These are phyloP conservation scores for Pilophorus perplexus DNA, from an alignment of 2,888 invertebrate genomes.

Conservation along the genomic window DNA sequence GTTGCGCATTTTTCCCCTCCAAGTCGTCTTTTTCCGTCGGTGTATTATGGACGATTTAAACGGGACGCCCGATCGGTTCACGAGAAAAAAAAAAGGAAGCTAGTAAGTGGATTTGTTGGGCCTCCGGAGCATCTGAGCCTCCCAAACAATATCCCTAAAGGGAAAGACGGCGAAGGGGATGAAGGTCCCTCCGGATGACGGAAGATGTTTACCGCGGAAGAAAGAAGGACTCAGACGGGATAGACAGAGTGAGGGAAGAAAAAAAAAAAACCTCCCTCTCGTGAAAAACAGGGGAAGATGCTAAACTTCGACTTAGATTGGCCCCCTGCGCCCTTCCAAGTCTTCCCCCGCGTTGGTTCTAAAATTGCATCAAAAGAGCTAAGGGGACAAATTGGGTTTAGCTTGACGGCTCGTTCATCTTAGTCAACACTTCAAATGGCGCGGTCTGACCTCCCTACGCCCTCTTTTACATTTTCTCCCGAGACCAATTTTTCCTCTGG, in stretches of 20 bases:
- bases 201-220: slow-evolving; percentile 14
- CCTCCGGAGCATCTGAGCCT: no score
- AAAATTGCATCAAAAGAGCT: slow-evolving; percentile 36
- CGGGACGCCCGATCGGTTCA: no score
- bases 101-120: no score
- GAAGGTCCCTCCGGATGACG: no score
- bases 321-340: background rate
- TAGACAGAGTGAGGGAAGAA: background rate
- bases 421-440: slow-evolving; percentile 20
- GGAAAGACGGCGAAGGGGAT: no score
- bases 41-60: no score
- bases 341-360: slow-evolving; percentile 10
- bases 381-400: slow-evolving; percentile 35
- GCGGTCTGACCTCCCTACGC: slow-evolving; percentile 13
- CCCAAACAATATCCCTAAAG: no score
- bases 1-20: no score
- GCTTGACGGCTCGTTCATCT: slow-evolving; percentile 36
- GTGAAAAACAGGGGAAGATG: slow-evolving; percentile 2
- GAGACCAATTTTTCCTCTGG: no score
- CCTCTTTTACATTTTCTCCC: background rate
- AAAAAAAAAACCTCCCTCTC: background rate
- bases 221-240: background rate
- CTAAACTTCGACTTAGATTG: slow-evolving; percentile 28
- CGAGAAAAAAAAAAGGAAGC: no score
- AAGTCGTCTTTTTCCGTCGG: no score